A percentile compares a stretch with the other conserved stretches of the same genome.
These are phyloP conservation scores for Bos javanicus DNA, from an alignment of 2,113 vertebrate species.

Conservation along the genomic window DNA sequence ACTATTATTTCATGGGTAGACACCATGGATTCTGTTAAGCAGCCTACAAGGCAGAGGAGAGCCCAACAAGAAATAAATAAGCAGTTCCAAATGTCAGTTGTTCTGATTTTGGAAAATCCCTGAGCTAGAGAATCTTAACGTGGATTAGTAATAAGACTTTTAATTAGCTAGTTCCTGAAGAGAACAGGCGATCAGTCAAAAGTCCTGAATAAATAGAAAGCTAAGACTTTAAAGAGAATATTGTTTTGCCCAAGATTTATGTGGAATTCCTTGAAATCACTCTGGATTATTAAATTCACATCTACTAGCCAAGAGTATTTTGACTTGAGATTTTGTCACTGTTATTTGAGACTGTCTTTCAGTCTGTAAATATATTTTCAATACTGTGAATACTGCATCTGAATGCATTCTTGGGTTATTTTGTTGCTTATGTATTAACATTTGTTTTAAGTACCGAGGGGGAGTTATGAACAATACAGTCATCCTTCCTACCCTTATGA, in stretches of 20 bases:
- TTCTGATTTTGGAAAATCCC: not conserved
- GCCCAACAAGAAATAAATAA: not conserved
- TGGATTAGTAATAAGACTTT: not conserved
- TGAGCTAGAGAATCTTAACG: not conserved
- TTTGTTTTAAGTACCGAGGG: not conserved
- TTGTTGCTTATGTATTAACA: not conserved
- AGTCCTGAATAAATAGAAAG: not conserved
- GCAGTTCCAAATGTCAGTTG: not conserved
- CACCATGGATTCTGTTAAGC: not conserved
- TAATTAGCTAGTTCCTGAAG: not conserved
- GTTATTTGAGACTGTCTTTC: not conserved
- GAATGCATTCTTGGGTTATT: not conserved
- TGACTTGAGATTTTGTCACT: not conserved
- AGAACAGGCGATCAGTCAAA: not conserved
- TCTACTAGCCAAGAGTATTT: not conserved
- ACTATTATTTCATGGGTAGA: not conserved
- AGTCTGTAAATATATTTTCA: not conserved
- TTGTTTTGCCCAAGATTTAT: not conserved
- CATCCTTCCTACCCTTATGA: not conserved
- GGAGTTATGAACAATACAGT: not conserved
- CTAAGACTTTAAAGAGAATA: not conserved
- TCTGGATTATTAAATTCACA: not conserved
- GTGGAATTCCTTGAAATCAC: not conserved
- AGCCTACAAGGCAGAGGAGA: not conserved
- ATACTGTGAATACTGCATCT: not conserved